Evolutionary conservation across 37 sponge, comb jelly and placozoan genomes (phyloP), one percentile per base, ranked within the genome.

Genomic region (Halisarca cf. caerulea): DNA sequence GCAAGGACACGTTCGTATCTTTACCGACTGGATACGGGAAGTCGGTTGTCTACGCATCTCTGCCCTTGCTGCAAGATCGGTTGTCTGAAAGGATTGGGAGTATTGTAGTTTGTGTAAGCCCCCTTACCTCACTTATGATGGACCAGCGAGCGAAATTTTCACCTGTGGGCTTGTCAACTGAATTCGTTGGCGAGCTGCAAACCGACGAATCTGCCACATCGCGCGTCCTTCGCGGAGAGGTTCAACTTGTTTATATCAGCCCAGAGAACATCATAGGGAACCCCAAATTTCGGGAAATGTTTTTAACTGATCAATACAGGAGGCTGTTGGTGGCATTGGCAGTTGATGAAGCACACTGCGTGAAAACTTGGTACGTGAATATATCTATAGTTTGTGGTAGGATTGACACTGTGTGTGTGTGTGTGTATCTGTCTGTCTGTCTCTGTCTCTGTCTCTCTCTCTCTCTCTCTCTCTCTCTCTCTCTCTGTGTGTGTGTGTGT

Each of bases 291-390:
- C 7, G 91, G 28, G 34, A 79, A 7, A 86, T 90, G 91, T 77
- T 90, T 15, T 51, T 80, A 7, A 69, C 80, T 9, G 20, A 83
- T 28, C 0, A 1, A 17, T 91, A 82, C 73, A 80, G 69, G 39
- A 51, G 79, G 33, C 58, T 69, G 1, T 64, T 89, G 24, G 85
- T 84, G 15, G 89, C 89, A 40, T 27, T 89, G 51, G 85, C 72
- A 35, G 77, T 89, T 7, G 89, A 89, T 89, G 89, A 89, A 62
- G 80, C 89, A 11, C 89, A 88, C 72, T 89, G 89, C 40, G 81
- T 89, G 2, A 88, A 62, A 77, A 68, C 61, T 17, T 89, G 89
- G 85, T 81, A 32, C 38, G 79, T 69, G 3, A 2, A n/a, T 18
- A 69, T 69, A 17, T 20, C 17, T 55, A 20, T 11, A 55, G 11